Evolutionary conservation across 1,140 invertebrate species (phyloP).

Genomic region (Drosophila varians): DNA sequence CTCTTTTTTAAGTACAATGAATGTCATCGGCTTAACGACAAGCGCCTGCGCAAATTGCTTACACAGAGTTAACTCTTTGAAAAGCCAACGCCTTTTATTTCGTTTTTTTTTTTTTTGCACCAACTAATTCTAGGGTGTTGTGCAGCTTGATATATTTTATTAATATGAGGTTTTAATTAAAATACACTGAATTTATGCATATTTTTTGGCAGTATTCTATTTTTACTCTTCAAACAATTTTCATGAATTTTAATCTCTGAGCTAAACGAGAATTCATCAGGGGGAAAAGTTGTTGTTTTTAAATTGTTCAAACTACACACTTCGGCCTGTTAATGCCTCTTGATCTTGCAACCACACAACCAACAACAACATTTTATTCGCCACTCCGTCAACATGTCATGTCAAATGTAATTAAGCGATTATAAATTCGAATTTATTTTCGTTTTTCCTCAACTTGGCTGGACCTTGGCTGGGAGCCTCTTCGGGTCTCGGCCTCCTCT

Average conservation of each 20-base stretch:
- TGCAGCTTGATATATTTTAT: not conserved
- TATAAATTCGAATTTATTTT: slow-evolving; percentile 70
- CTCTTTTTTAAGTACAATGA: slow-evolving; percentile 43
- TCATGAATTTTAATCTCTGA: not conserved
- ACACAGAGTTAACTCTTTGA: slow-evolving; percentile 53
- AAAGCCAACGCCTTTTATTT: slow-evolving; percentile 27
- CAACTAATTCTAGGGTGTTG: slow-evolving; percentile 52
- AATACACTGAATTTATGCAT: too few species aligned
- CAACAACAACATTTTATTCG: slow-evolving; percentile 52
- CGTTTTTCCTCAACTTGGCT: slow-evolving; percentile 43
- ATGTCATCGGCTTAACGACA: slow-evolving; percentile 55
- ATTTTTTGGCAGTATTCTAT: too few species aligned
- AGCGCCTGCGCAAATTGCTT: slow-evolving; percentile 79
- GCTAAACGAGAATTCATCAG: not conserved
- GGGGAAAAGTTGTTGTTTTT: slow-evolving; percentile 16
- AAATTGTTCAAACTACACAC: slow-evolving; percentile 21
- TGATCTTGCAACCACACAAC: slow-evolving; percentile 38
- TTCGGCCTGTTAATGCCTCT: slow-evolving; percentile 65
- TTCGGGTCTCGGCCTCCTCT: not conserved
- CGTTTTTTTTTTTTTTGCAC: slow-evolving; percentile 5
- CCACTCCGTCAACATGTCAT: slow-evolving; percentile 74
- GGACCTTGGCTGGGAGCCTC: slow-evolving; percentile 38
- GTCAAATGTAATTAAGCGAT: slow-evolving; percentile 80
- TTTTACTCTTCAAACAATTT: not conserved
- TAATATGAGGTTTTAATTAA: slow-evolving; percentile 12